Conservation (phyloP, 2,113 vertebrate species). For the Nannobrachium achirus region DNA sequence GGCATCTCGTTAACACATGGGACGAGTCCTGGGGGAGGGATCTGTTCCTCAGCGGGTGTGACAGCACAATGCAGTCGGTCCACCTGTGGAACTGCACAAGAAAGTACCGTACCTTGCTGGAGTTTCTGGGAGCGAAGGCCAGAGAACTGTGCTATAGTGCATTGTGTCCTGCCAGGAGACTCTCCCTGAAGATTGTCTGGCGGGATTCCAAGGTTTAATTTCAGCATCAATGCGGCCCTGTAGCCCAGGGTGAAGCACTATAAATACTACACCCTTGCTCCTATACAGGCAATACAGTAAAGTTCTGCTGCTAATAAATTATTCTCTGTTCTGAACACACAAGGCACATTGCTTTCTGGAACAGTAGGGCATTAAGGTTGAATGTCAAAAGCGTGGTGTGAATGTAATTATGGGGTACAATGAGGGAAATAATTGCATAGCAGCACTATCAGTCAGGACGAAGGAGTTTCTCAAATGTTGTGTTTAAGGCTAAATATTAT, state of each 20-base stretch:
- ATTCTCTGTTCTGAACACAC: not conserved
- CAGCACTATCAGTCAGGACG: not conserved
- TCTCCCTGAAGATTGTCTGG: not conserved
- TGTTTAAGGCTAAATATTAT: not conserved
- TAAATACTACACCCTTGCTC: slow-evolving; percentile 26
- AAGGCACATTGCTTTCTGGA: not conserved
- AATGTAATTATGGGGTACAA: not conserved
- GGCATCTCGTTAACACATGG: slow-evolving; percentile 11
- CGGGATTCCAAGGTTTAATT: slow-evolving; percentile 3
- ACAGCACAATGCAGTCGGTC: slow-evolving; percentile 1
- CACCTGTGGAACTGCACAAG: not conserved
- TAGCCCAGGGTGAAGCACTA: slow-evolving; percentile 22
- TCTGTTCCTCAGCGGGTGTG: slow-evolving; percentile 2
- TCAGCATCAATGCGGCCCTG: slow-evolving; percentile 14
- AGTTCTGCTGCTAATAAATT: slow-evolving; percentile 8
- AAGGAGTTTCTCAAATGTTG: not conserved
- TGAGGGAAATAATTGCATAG: not conserved
- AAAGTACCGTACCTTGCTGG: not conserved
- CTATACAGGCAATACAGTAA: not conserved
- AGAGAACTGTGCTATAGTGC: not conserved
- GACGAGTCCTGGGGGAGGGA: slow-evolving; percentile 15
- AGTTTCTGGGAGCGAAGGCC: not conserved
- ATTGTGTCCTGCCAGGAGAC: slow-evolving; percentile 1
- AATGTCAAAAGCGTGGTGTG: not conserved
- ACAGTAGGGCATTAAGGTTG: not conserved